Percentiles rank a stretch among this genome's conserved stretches.
These are phyloP conservation scores for Sciurus vulgaris DNA, from an alignment of 2,797 vertebrate genomes.

Conservation along the genomic window DNA sequence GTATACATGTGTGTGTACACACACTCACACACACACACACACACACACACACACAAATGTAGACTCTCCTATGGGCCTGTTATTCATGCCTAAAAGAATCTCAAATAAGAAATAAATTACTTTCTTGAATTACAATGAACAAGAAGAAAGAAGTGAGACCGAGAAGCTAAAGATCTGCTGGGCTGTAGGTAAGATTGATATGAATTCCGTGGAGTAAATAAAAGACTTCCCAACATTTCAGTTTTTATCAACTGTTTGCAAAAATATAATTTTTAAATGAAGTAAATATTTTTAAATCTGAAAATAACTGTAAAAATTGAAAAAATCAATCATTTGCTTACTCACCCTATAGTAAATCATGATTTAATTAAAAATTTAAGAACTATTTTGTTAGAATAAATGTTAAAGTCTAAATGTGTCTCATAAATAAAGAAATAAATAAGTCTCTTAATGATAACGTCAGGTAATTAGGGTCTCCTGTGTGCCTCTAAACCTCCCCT, in stretches of 20 bases:
- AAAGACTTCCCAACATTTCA: background rate
- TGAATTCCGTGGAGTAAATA: background rate
- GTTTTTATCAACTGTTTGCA: background rate
- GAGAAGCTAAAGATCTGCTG: background rate
- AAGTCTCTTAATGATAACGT: background rate
- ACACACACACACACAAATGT: background rate
- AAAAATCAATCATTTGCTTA: slow-evolving; percentile 24
- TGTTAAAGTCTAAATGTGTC: background rate
- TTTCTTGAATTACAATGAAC: background rate
- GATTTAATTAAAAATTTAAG: slow-evolving; percentile 28
- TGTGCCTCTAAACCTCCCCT: background rate
- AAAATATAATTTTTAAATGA: slow-evolving; percentile 49
- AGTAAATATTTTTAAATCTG: slow-evolving; percentile 4
- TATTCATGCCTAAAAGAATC: background rate
- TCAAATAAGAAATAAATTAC: background rate
- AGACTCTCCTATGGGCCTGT: background rate
- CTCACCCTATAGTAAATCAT: background rate
- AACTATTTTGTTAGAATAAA: slow-evolving; percentile 28
- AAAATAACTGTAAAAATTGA: slow-evolving; percentile 17
- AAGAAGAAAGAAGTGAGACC: background rate
- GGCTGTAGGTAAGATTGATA: background rate
- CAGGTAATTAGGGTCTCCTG: background rate
- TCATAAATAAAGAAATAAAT: too few relatives aligned
- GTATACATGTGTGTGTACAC: background rate
- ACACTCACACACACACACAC: background rate